Evolutionary conservation across 2,797 vertebrate genomes (phyloP).

Genomic region (Mus minutoides): DNA sequence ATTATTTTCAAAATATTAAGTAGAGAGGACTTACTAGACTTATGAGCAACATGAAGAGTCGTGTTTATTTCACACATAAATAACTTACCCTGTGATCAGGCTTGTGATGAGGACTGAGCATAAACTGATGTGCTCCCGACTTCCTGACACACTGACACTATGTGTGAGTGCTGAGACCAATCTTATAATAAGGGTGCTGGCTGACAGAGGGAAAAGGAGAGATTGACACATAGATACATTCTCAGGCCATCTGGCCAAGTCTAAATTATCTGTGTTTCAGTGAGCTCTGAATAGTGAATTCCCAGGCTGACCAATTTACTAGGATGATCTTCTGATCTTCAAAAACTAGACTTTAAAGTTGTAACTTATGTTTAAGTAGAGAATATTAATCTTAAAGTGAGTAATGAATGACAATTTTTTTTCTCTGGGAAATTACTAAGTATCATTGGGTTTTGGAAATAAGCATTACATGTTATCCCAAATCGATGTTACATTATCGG

Average conservation of each 20-base stretch:
- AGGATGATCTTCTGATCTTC: background rate
- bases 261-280: background rate
- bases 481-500: background rate
- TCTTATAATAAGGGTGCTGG: background rate
- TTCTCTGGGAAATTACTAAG: conserved; percentile 3
- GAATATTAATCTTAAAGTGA: conserved; percentile 26
- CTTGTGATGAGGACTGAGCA: background rate
- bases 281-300: background rate
- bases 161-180: background rate
- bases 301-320: background rate
- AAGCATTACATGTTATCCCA: background rate
- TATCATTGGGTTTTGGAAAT: conserved; percentile 24
- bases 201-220: background rate
- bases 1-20: background rate
- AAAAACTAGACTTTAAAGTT: background rate
- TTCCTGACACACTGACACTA: no score
- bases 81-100: background rate
- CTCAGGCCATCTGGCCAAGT: background rate
- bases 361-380: conserved; percentile 26
- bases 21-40: background rate
- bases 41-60: background rate
- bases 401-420: background rate
- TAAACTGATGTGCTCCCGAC: background rate
- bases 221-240: background rate
- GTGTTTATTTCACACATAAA: background rate